phyloP scores from a whole-genome alignment of 2,113 vertebrate species.

The Lasiurus borealis region DNA sequence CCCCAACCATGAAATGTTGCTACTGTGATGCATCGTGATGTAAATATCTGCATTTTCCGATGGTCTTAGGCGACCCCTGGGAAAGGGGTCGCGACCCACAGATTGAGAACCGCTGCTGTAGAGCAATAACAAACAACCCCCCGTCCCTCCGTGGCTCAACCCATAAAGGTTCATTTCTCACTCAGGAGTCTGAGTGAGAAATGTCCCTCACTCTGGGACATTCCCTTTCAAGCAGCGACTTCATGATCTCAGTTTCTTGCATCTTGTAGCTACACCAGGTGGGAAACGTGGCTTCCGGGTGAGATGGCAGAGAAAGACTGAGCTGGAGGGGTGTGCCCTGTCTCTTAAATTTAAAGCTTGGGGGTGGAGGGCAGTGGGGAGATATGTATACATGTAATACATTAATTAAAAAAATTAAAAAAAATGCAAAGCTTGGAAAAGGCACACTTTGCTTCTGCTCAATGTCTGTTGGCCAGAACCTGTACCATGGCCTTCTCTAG shows the following conservation, averaged over 20 bases:
- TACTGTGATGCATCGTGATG: no score
- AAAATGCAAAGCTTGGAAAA: not conserved
- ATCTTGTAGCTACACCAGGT: not conserved
- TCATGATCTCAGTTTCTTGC: slow-evolving; percentile 14
- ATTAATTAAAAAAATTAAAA: no score
- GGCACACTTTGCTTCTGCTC: not conserved
- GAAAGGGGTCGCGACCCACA: no score
- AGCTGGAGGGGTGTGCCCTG: not conserved
- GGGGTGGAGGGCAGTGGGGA: no score
- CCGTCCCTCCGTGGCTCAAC: not conserved
- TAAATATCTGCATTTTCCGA: no score
- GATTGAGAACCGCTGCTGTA: no score
- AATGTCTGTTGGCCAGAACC: not conserved
- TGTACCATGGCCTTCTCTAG: no score
- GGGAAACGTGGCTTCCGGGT: not conserved
- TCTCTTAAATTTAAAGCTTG: not conserved
- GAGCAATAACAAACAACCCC: not conserved
- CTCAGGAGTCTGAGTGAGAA: not conserved
- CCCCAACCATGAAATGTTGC: no score
- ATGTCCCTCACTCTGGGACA: no score
- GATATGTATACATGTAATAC: no score
- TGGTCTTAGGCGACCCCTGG: no score
- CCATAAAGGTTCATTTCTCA: slow-evolving; percentile 16
- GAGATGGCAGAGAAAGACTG: not conserved
- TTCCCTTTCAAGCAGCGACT: not conserved